Conservation (phyloP, 2,797 vertebrate species). For the Urosaurus nigricauda region DNA sequence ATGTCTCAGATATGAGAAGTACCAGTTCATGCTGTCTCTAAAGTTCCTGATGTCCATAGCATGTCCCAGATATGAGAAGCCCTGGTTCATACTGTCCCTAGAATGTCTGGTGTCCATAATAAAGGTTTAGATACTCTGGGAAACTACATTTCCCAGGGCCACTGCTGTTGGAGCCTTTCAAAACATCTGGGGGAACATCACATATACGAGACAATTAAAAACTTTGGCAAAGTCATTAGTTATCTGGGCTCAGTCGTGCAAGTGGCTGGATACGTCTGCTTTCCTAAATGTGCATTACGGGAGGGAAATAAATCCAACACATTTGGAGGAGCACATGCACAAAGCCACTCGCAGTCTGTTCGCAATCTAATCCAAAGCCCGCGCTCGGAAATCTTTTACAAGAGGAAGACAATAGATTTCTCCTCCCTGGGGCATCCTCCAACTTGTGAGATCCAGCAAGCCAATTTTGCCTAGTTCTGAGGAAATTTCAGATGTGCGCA, state of each 20-base stretch:
- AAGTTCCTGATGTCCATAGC: too few relatives aligned
- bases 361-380: background rate
- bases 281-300: too few relatives aligned
- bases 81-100: too few relatives aligned
- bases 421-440: slow-evolving; percentile 40
- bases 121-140: background rate
- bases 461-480: slow-evolving; percentile 62
- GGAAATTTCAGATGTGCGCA: slow-evolving; percentile 51
- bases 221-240: too few relatives aligned
- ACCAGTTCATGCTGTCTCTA: too few relatives aligned
- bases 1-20: background rate
- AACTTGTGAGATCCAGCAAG: slow-evolving; percentile 44
- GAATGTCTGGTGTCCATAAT: background rate
- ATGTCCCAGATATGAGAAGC: background rate
- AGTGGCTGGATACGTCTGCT: too few relatives aligned
- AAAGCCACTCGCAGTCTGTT: background rate
- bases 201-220: background rate
- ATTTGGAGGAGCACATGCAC: background rate
- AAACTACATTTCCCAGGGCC: background rate
- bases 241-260: background rate
- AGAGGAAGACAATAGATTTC: slow-evolving; percentile 10
- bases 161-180: background rate
- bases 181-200: background rate
- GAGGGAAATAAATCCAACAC: background rate
- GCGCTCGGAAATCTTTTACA: slow-evolving; percentile 35